A percentile compares a stretch with the other conserved stretches of the same genome.
Conservation (phyloP, 2,113 vertebrate genomes). For the Neodontobutis hainanensis region DNA sequence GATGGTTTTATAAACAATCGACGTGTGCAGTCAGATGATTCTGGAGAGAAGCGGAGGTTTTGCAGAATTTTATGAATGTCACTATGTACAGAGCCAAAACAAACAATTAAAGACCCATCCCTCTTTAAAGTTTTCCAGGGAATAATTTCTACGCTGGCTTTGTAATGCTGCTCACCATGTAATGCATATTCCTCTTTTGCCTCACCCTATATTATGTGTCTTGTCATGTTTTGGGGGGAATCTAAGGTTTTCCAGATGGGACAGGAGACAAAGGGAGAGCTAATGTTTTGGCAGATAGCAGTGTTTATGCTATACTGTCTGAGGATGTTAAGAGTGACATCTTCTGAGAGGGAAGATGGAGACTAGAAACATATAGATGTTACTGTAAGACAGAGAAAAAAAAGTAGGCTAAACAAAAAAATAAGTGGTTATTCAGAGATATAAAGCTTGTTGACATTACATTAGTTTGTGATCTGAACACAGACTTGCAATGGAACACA, state of each 20-base stretch:
- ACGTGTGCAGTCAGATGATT: conserved; percentile 40
- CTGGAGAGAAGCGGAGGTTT: conserved; percentile 33
- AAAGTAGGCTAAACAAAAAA: background rate
- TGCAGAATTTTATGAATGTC: conserved; percentile 54
- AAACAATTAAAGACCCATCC: conserved; percentile 53
- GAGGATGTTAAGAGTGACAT: conserved; percentile 59
- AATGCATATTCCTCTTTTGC: conserved; percentile 29
- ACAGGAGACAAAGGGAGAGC: conserved; percentile 20
- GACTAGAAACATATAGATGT: background rate
- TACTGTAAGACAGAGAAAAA: too few relatives aligned
- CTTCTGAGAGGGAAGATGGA: conserved; percentile 8
- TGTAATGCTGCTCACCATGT: conserved; percentile 26
- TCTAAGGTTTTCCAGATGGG: conserved; percentile 71
- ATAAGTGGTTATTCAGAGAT: background rate
- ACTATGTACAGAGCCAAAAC: conserved; percentile 45
- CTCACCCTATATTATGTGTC: conserved; percentile 19
- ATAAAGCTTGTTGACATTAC: too few relatives aligned
- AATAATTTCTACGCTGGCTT: conserved; percentile 26
- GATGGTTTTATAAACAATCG: conserved; percentile 54
- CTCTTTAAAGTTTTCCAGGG: conserved; percentile 23
- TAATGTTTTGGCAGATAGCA: conserved; percentile 43
- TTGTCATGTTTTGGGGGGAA: conserved; percentile 43
- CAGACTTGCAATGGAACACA: too few relatives aligned
- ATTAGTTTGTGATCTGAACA: too few relatives aligned
- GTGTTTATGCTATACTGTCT: conserved; percentile 60